Conservation (phyloP, 2,797 vertebrate species). For the Pteropus rufus region DNA sequence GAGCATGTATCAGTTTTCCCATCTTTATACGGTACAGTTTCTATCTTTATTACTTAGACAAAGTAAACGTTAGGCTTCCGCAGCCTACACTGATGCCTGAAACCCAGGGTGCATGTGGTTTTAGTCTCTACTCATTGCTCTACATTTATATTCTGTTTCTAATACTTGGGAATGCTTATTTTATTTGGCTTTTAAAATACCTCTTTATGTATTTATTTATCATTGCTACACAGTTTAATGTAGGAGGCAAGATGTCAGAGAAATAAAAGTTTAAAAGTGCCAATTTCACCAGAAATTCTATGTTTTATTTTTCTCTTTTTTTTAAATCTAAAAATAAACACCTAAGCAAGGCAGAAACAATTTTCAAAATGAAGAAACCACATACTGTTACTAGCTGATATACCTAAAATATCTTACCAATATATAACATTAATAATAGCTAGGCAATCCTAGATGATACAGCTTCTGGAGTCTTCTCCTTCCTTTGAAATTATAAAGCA, state of each 20-base stretch:
- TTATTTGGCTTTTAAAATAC: background rate
- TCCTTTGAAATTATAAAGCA: constrained; percentile 23
- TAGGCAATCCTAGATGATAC: background rate
- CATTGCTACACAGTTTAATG: background rate
- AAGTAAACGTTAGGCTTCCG: background rate
- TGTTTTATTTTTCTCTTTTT: background rate
- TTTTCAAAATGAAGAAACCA: background rate
- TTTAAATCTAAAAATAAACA: background rate
- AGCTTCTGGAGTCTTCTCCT: background rate
- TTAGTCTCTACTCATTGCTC: background rate
- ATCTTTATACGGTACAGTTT: background rate
- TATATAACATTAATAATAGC: background rate
- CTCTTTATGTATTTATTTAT: background rate
- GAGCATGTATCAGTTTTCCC: accelerated
- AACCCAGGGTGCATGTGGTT: background rate
- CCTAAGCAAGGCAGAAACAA: background rate
- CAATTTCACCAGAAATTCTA: background rate
- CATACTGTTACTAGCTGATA: background rate
- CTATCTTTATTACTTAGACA: background rate
- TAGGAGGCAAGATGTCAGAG: background rate
- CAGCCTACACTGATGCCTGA: background rate
- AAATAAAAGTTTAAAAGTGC: background rate
- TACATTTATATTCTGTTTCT: background rate
- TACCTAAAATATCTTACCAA: background rate
- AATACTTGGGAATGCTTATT: background rate